A percentile compares a stretch with the other conserved stretches of the same genome.
These are phyloP conservation scores for Dysdera silvatica DNA, from an alignment of 1,140 invertebrate genomes.

Conservation along the genomic window DNA sequence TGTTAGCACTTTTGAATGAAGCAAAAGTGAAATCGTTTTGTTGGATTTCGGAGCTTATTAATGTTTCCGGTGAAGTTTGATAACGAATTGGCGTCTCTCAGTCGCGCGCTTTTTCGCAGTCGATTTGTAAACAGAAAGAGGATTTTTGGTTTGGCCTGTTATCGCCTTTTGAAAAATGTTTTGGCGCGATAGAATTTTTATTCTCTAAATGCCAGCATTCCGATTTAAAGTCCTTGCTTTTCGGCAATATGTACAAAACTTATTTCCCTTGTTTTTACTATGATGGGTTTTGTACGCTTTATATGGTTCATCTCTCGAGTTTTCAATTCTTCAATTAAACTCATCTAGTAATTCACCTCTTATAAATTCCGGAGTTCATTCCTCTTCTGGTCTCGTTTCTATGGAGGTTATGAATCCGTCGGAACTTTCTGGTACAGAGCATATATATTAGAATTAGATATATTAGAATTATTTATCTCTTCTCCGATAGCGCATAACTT, in stretches of 20 bases:
- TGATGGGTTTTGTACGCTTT: not conserved
- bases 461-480: not conserved
- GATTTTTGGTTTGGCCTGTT: not conserved
- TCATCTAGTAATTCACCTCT: not conserved
- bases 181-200: not conserved
- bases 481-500: not conserved
- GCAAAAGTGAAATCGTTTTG: too few species aligned
- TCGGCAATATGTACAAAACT: not conserved
- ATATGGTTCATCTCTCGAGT: not conserved
- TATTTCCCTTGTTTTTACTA: not conserved
- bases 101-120: not conserved
- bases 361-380: not conserved
- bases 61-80: too few species aligned
- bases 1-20: too few species aligned
- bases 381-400: not conserved
- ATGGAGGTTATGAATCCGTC: not conserved
- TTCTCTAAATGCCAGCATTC: not conserved
- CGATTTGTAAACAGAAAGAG: not conserved
- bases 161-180: not conserved
- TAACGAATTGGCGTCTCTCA: not conserved
- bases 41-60: too few species aligned
- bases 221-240: not conserved
- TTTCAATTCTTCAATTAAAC: not conserved
- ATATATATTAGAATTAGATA: not conserved
- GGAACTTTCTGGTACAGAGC: not conserved